Percentiles rank a stretch among this genome's conserved stretches.
phyloP scores from a whole-genome alignment of 2,797 vertebrate genomes.

The Clarias laeviceps region DNA sequence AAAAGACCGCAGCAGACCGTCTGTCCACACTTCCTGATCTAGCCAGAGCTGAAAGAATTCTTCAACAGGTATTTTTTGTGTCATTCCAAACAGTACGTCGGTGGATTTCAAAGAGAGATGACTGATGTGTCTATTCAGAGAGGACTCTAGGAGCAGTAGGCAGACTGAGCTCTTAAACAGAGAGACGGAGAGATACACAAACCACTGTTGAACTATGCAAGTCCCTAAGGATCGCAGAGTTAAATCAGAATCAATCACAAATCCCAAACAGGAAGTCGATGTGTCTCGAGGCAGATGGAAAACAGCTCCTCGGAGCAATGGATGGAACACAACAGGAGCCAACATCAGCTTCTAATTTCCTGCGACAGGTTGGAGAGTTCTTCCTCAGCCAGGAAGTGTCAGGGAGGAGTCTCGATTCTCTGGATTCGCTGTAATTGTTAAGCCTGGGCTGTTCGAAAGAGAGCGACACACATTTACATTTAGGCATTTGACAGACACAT shows the following conservation, averaged over 20 bases:
- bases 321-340: constrained; percentile 13
- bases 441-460: background rate
- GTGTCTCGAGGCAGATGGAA: background rate
- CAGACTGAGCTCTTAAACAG: too few relatives aligned
- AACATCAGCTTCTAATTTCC: constrained; percentile 47
- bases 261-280: constrained; percentile 34
- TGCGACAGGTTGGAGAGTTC: constrained; percentile 46
- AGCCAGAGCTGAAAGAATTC: constrained; percentile 14
- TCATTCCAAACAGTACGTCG: background rate
- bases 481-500: too few relatives aligned
- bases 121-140: background rate
- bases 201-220: background rate
- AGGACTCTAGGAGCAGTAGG: background rate
- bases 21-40: constrained; percentile 35
- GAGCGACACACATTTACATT: too few relatives aligned
- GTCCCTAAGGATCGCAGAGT: background rate
- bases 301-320: background rate
- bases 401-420: constrained; percentile 45
- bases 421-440: constrained; percentile 18
- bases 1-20: constrained; percentile 6
- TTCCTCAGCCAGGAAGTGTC: constrained; percentile 56
- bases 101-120: background rate
- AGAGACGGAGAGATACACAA: background rate
- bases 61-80: background rate
- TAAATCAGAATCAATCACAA: constrained; percentile 1